phyloP scores from a whole-genome alignment of 2,797 vertebrate species.

The Cirrhinus mrigala region DNA sequence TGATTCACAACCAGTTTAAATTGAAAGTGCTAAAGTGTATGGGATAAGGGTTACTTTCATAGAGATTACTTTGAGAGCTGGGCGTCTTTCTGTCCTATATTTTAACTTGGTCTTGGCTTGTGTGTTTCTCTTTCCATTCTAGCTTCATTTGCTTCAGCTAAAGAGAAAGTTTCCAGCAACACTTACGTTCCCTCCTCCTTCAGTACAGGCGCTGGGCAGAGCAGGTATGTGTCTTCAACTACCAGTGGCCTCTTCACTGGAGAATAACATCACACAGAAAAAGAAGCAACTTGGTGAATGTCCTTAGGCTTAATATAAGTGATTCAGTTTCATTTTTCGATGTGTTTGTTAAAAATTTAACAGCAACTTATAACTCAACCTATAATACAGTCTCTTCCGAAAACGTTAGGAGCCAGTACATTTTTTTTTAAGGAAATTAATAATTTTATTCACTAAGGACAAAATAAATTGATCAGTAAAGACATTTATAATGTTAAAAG shows the following conservation, averaged over 20 bases:
- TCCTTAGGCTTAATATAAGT: neutral
- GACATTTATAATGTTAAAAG: neutral
- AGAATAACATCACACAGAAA: conserved; percentile 54
- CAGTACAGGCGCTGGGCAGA: conserved; percentile 93
- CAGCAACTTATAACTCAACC: neutral
- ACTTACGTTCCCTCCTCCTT: conserved; percentile 92
- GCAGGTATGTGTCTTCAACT: conserved; percentile 91
- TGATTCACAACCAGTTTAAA: neutral
- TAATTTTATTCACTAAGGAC: neutral
- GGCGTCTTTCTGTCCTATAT: conserved; percentile 21
- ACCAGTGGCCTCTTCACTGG: conserved; percentile 93
- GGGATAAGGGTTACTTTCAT: neutral
- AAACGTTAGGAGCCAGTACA: neutral
- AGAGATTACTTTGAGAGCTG: neutral
- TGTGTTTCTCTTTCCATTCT: conserved; percentile 24
- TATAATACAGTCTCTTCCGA: no score
- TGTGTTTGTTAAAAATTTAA: neutral
- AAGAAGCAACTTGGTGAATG: neutral
- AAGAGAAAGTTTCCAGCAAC: conserved; percentile 6
- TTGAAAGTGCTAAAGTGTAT: neutral
- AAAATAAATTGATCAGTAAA: neutral
- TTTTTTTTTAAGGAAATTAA: neutral
- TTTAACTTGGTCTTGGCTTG: conserved; percentile 27
- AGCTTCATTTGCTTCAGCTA: conserved; percentile 9
- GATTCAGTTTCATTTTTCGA: neutral